A percentile compares a stretch with the other conserved stretches of the same genome.
These are phyloP conservation scores for Dasypus novemcinctus DNA, from an alignment of 2,113 vertebrate species.

Conservation along the genomic window DNA sequence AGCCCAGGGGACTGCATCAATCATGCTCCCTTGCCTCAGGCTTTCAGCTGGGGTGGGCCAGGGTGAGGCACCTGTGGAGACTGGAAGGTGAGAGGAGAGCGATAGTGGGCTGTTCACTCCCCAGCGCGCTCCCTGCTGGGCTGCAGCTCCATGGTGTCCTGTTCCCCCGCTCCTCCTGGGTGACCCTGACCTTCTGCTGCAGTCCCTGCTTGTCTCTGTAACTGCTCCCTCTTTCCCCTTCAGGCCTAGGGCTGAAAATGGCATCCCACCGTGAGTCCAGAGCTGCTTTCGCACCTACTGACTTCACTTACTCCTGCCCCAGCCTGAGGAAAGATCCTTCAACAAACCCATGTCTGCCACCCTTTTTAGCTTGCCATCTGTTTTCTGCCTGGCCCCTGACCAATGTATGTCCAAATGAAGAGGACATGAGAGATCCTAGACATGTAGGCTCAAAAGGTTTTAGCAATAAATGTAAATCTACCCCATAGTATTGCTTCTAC, in stretches of 20 bases:
- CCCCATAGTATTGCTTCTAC: neutral
- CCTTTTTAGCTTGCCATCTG: neutral
- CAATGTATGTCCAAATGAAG: neutral
- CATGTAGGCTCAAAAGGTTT: neutral
- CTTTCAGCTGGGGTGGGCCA: neutral
- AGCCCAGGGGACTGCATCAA: neutral
- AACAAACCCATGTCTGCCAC: neutral
- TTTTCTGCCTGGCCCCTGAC: neutral
- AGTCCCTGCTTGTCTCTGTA: neutral
- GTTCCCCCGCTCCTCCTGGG: neutral
- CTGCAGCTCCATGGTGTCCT: neutral
- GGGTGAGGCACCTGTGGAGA: neutral
- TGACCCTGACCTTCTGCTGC: accelerated
- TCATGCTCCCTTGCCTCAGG: neutral
- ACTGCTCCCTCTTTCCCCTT: neutral
- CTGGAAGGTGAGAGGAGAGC: neutral
- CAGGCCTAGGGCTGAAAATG: no score
- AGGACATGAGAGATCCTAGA: neutral
- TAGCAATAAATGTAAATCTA: neutral
- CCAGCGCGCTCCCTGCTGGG: neutral
- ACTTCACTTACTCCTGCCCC: neutral
- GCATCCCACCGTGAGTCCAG: neutral
- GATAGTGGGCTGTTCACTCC: neutral
- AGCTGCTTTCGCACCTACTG: neutral
- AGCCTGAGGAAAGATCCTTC: neutral